Conservation (phyloP, 2,797 vertebrate genomes). For the Chelidonichthys spinosus region DNA sequence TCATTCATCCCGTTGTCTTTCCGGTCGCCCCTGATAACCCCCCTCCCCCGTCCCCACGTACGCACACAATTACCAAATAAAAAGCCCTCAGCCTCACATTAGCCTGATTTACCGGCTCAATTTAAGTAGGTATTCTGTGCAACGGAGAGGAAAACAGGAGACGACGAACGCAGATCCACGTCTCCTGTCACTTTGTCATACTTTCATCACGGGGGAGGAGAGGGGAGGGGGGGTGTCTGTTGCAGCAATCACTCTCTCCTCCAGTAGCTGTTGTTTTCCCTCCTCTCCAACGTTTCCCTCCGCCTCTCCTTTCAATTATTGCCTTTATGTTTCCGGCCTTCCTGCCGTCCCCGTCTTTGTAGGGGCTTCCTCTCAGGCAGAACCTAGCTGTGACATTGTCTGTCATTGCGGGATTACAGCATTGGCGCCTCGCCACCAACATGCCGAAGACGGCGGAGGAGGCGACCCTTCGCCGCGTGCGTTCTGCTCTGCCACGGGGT, state of each 20-base stretch:
- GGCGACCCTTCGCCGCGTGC: constrained; percentile 49
- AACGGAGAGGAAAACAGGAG: constrained; percentile 68
- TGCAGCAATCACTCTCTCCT: constrained; percentile 42
- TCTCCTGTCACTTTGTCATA: constrained; percentile 68
- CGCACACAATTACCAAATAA: constrained; percentile 48
- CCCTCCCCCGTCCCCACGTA: neutral
- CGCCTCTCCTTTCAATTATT: constrained; percentile 65
- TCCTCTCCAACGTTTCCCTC: constrained; percentile 43
- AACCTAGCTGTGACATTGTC: constrained; percentile 73
- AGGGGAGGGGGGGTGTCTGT: neutral
- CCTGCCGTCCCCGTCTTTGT: constrained; percentile 55
- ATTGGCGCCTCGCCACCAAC: constrained; percentile 60
- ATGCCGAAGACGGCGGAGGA: constrained; percentile 51
- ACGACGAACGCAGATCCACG: constrained; percentile 49
- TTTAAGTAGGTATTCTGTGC: constrained; percentile 62
- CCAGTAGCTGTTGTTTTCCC: constrained; percentile 27
- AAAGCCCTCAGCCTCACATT: constrained; percentile 53
- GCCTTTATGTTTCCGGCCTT: constrained; percentile 57
- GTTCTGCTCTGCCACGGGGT: constrained; percentile 48
- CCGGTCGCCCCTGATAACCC: constrained; percentile 27
- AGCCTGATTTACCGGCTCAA: constrained; percentile 72
- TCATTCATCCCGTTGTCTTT: constrained; percentile 56
- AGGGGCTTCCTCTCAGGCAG: constrained; percentile 63
- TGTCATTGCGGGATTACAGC: constrained; percentile 71
- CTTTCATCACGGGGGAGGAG: constrained; percentile 47